A percentile compares a stretch with the other conserved stretches of the same genome.
These are phyloP conservation scores for Diachasmimorpha longicaudata DNA, from an alignment of 1,140 invertebrate species.

Conservation along the genomic window DNA sequence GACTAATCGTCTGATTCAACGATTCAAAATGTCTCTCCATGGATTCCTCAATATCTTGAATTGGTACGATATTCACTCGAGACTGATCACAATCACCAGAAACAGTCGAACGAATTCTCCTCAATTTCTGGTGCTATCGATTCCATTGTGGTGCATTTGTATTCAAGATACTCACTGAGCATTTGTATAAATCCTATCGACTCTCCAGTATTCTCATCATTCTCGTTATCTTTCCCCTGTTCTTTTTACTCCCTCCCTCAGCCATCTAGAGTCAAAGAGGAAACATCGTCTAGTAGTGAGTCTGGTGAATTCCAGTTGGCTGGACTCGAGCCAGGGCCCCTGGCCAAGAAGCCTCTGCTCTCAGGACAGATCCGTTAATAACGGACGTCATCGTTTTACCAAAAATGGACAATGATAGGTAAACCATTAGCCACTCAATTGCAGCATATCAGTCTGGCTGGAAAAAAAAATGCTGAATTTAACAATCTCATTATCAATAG, in stretches of 20 bases:
- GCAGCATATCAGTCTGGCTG: background rate
- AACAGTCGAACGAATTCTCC: background rate
- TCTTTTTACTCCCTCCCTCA: background rate
- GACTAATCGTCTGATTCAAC: constrained; percentile 2
- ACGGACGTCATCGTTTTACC: constrained; percentile 18
- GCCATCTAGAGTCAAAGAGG: background rate
- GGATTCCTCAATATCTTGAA: background rate
- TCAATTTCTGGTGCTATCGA: background rate
- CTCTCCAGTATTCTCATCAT: background rate
- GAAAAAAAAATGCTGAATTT: background rate
- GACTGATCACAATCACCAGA: background rate
- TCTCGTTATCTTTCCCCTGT: background rate
- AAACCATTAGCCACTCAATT: background rate
- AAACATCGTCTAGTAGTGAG: constrained; percentile 16
- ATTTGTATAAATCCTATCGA: constrained; percentile 7
- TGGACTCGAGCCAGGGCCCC: constrained; percentile 37
- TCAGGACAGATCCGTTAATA: constrained; percentile 21
- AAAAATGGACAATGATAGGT: background rate
- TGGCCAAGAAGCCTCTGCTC: constrained; percentile 30
- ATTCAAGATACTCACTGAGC: background rate
- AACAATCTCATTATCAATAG: background rate
- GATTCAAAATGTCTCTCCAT: background rate
- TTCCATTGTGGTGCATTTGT: background rate
- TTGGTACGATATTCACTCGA: background rate
- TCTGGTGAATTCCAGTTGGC: constrained; percentile 37